A percentile compares a stretch with the other conserved stretches of the same genome.
Conservation (phyloP, 1,140 invertebrate genomes). For the Anastrepha obliqua region DNA sequence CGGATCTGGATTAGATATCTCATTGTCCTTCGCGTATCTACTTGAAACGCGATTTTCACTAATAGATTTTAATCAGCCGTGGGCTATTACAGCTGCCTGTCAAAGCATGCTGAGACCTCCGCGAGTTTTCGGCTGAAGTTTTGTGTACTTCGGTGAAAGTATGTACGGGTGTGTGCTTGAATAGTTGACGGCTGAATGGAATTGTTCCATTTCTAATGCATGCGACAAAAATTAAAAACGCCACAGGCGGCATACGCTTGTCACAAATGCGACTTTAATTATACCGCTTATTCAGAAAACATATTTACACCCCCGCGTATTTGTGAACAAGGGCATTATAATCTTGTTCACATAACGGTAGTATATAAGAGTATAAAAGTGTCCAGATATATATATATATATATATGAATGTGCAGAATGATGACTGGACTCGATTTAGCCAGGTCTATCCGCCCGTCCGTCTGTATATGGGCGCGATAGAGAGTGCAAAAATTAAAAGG, state of each 20-base stretch:
- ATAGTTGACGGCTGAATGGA: not conserved
- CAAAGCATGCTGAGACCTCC: not conserved
- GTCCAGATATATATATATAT: too few species aligned
- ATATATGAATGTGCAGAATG: too few species aligned
- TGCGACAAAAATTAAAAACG: constrained; percentile 47
- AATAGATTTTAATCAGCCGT: constrained; percentile 73
- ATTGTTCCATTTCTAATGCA: not conserved
- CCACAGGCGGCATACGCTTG: constrained; percentile 42
- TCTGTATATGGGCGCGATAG: too few species aligned
- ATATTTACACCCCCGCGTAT: too few species aligned
- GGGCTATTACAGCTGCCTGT: constrained; percentile 63
- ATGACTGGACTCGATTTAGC: too few species aligned
- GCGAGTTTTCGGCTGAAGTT: constrained; percentile 32
- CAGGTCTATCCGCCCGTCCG: too few species aligned
- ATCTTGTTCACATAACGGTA: too few species aligned
- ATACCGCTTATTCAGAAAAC: not conserved
- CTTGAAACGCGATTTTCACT: constrained; percentile 43
- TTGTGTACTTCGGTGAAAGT: not conserved
- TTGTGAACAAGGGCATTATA: too few species aligned
- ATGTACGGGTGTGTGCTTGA: not conserved
- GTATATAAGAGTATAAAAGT: too few species aligned
- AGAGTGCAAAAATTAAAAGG: too few species aligned
- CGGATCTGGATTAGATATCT: not conserved
- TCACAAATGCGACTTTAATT: constrained; percentile 55
- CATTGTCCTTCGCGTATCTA: not conserved